These are phyloP conservation scores for Amphibalanus amphitrite DNA, from an alignment of 1,140 invertebrate genomes.

Conservation along the genomic window DNA sequence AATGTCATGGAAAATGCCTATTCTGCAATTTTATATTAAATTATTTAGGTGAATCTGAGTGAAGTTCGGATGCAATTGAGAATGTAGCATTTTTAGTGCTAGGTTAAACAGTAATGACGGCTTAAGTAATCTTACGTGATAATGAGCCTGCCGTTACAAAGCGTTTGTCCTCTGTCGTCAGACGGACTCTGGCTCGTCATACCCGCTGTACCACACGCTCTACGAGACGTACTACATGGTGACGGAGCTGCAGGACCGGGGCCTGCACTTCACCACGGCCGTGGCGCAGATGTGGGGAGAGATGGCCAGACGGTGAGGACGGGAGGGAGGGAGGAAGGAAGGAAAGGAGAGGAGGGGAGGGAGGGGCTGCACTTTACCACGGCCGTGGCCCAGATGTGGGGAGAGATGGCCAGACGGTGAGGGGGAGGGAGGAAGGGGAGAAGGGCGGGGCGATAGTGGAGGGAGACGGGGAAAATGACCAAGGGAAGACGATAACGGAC, in stretches of 20 bases:
- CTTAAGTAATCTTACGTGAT: too few species aligned
- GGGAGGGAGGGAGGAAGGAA: too few species aligned
- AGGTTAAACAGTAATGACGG: too few species aligned
- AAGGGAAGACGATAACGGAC: too few species aligned
- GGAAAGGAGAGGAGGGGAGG: neutral
- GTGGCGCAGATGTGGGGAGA: slow-evolving; percentile 18
- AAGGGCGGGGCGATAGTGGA: neutral
- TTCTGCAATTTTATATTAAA: too few species aligned
- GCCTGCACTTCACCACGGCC: slow-evolving; percentile 15
- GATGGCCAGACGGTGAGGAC: slow-evolving; percentile 10
- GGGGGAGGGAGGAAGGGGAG: neutral
- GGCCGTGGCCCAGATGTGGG: neutral
- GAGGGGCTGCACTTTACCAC: too few species aligned
- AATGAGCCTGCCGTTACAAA: neutral
- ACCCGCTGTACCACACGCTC: slow-evolving; percentile 17
- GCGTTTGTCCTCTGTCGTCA: neutral
- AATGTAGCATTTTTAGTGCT: too few species aligned
- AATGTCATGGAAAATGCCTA: too few species aligned
- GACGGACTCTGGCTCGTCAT: neutral
- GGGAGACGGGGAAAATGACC: too few species aligned
- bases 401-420: neutral
- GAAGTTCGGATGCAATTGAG: too few species aligned
- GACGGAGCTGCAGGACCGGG: slow-evolving; percentile 15
- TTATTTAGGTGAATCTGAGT: too few species aligned
- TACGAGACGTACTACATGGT: slow-evolving; percentile 18